Evolutionary conservation across 2,888 invertebrate genomes (phyloP), one percentile per base, ranked within the genome.

Genomic region (Criorhina ranunculi): DNA sequence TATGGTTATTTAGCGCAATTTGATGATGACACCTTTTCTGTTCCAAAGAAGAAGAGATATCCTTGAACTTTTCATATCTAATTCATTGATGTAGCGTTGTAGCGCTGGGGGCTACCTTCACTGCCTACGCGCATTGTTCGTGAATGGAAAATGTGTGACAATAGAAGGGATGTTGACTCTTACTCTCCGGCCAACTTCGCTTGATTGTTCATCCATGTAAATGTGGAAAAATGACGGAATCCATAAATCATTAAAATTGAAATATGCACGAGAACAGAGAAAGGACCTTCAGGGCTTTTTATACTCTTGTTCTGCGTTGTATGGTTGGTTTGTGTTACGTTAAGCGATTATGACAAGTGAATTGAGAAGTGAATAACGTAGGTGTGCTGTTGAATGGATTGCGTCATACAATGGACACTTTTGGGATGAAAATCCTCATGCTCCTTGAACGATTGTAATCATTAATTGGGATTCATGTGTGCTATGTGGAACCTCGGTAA

Each of bases 61-160:
- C 64, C 64, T 66, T 66, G 64, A 66, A 51, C 64, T 66, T 66
- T 51, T 66, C 44, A 66, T 51, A 37, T 66, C 46, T 62, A 46
- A 62, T 62, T 46, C 49, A 49, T 51, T 17, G 64, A 24, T 9
- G 24, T 66, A 37, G 6, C 8, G 29, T 9, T 49, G n/a, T 1
- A 12, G 15, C 6, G 12, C 24, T 24, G 8, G 12, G 6, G 2
- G 17, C 33, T 2, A n/a, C 2, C 33, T 33, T 9, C 17, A 15
- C 31, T 15, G 19, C 60, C 31, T 33, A 49, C 37, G 49, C 11
- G n/a, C n/a, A 37, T 19, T 19, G 8, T 66, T 17, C 11, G 29
- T 37, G 24, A 49, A 37, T 12, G 12, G 17, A 37, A 19, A 64
- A 37, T 37, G 64, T 29, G 12, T 51, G 49, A 51, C 37, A 66